These are phyloP conservation scores for Lordiphosa andalusiaca DNA, from an alignment of 2,888 invertebrate genomes.

Conservation along the genomic window DNA sequence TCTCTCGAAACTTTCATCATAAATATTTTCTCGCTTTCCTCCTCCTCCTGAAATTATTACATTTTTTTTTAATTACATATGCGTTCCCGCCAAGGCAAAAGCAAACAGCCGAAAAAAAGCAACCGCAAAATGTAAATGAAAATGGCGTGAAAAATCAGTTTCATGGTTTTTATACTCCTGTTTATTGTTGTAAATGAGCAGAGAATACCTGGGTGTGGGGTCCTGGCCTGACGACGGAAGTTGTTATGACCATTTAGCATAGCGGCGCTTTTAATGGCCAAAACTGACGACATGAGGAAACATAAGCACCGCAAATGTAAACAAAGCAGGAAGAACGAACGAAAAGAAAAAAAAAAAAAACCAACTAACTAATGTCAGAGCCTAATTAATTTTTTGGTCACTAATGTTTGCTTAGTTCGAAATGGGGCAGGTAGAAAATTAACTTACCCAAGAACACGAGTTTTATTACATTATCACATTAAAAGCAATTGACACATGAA, in stretches of 20 bases:
- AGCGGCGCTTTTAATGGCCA: constrained; percentile 40
- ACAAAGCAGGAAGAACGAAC: constrained; percentile 22
- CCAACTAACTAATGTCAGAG: not conserved
- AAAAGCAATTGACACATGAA: constrained; percentile 7
- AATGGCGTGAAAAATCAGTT: constrained; percentile 75
- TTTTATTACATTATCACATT: constrained; percentile 10
- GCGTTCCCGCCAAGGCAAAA: constrained; percentile 47
- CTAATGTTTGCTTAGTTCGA: constrained; percentile 47
- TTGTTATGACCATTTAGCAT: constrained; percentile 72
- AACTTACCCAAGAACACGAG: constrained; percentile 2
- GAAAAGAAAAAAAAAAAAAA: not conserved
- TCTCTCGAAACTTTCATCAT: constrained; percentile 60
- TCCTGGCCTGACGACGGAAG: constrained; percentile 44
- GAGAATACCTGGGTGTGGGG: constrained; percentile 31
- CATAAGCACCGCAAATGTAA: constrained; percentile 35
- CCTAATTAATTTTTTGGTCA: constrained; percentile 49
- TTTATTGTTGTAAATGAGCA: constrained; percentile 72
- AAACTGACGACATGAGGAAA: constrained; percentile 37
- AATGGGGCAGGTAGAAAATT: constrained; percentile 30
- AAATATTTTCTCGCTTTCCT: constrained; percentile 40
- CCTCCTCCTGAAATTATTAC: constrained; percentile 58
- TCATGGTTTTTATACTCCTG: constrained; percentile 73
- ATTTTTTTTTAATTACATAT: constrained; percentile 70
- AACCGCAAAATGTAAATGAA: constrained; percentile 63
- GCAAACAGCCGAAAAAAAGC: constrained; percentile 41